Evolutionary conservation across 2,888 invertebrate species (phyloP).

Genomic region (Drosophila pegasa): DNA sequence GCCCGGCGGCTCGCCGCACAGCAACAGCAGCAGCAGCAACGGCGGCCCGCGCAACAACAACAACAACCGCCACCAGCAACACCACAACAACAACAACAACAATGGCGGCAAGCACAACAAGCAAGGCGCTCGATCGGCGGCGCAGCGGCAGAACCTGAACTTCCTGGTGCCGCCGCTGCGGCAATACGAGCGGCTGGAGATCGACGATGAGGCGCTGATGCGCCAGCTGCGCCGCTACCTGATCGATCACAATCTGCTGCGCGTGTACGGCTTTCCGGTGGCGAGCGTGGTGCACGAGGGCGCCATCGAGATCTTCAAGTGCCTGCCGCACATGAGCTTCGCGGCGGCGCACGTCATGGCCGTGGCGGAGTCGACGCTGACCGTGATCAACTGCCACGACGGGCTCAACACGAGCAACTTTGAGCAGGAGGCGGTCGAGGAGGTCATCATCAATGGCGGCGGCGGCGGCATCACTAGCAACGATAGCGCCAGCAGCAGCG

Average conservation of each 20-base stretch:
- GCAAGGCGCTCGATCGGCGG: background rate
- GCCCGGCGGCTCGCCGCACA: conserved; percentile 74
- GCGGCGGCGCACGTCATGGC: conserved; percentile 54
- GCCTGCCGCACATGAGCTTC: conserved; percentile 84
- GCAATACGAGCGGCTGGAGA: conserved; percentile 78
- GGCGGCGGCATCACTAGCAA: conserved; percentile 9
- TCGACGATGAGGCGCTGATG: conserved; percentile 86
- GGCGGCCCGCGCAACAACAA: conserved; percentile 36
- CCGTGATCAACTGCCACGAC: conserved; percentile 77
- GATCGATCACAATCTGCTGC: conserved; percentile 87
- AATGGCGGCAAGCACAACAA: conserved; percentile 5
- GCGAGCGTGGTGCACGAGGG: conserved; percentile 87
- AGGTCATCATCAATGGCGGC: background rate
- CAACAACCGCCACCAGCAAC: conserved; percentile 18
- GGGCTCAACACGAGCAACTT: conserved; percentile 64
- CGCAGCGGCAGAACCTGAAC: conserved; percentile 39
- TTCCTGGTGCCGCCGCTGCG: conserved; percentile 82
- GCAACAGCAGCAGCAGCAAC: conserved; percentile 59
- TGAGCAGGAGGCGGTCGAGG: background rate
- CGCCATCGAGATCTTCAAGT: conserved; percentile 88
- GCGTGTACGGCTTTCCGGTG: conserved; percentile 90
- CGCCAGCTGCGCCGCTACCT: conserved; percentile 87
- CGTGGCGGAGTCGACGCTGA: conserved; percentile 38
- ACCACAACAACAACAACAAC: conserved; percentile 11
- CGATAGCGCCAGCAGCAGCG: background rate